Base-by-base conservation (phyloP, 2,888 invertebrate genomes). In the Phrixothrix hirtus region DNA sequence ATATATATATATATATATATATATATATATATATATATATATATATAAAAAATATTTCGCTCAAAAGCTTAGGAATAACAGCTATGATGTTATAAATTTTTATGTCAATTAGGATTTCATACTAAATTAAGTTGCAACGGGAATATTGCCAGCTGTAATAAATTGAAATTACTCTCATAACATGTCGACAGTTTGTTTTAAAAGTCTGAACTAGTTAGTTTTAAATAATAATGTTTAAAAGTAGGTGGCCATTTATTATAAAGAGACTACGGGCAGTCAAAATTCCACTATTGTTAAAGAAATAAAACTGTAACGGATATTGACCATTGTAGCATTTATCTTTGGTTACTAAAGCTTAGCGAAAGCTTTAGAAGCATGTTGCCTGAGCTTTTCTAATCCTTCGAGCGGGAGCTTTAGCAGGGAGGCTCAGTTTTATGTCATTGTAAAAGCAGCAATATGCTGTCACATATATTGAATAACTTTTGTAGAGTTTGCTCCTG, bases 401-500 rank as follows among this genome's bases (percentile, higher is more conserved):
- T 48, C 49, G 51, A 56, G 57, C 59, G 54, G 57, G 48, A 51
- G 59, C 62, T 60, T 61, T 55, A 60, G 59, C 62, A 63, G 63
- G 60, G 41, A 26, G 52, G 46, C 59, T 62, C 58, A 58, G 58
- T 59, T 62, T 58, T 57, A 60, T 62, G 59, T 61, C 63, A 60
- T 58, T 58, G 59, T 60, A 59, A 60, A 60, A 63, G 59, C 54
- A 54, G 56, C 59, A 55, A 57, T 57, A 57, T 57, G 44, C 51
- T 46, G 45, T 44, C 53, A 57, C 57, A 57, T 42, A 54, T 54
- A 52, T 51, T 55, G 55, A 46, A 51, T 51, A 51, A 52, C 51
- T 46, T 55, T 52, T 43, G 37, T 29, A 30, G 50, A 55, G 43
- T 47, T 53, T 53, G 12, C 41, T 52, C 29, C 45, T 26, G 35